A percentile compares a stretch with the other conserved stretches of the same genome.
Conservation (phyloP, 1,140 invertebrate genomes). For the Heterodera carotae region DNA sequence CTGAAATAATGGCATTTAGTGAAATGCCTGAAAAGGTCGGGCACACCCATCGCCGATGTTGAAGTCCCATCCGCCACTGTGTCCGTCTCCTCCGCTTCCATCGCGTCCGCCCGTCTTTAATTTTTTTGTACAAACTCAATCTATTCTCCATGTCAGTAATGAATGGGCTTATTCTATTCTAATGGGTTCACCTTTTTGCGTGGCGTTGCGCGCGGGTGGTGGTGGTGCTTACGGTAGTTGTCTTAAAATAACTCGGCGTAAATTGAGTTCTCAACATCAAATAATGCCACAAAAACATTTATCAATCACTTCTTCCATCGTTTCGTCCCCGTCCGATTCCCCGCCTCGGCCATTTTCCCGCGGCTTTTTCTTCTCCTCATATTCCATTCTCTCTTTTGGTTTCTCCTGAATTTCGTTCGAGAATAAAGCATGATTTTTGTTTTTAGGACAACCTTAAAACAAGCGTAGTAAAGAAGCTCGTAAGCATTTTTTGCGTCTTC, state of each 20-base stretch:
- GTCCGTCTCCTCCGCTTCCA: conserved; percentile 13
- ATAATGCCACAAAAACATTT: conserved; percentile 18
- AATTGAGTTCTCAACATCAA: too few species aligned
- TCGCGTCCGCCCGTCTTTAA: conserved; percentile 21
- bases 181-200: conserved; percentile 22
- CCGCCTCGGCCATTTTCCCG: conserved; percentile 15
- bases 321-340: conserved; percentile 45
- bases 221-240: conserved; percentile 18
- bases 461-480: conserved; percentile 92
- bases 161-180: too few species aligned
- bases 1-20: not conserved
- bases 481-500: conserved; percentile 89
- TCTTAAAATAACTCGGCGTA: not conserved
- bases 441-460: conserved; percentile 80
- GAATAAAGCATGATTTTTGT: conserved; percentile 3
- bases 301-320: conserved; percentile 43
- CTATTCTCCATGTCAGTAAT: not conserved
- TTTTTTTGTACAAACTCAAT: conserved; percentile 19
- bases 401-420: conserved; percentile 46
- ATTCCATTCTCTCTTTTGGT: conserved; percentile 50
- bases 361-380: conserved; percentile 29
- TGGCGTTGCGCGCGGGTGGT: conserved; percentile 28
- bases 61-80: not conserved
- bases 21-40: not conserved
- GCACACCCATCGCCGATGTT: not conserved